These are phyloP conservation scores for Drosophila siamana DNA, from an alignment of 2,888 invertebrate species.

Conservation along the genomic window DNA sequence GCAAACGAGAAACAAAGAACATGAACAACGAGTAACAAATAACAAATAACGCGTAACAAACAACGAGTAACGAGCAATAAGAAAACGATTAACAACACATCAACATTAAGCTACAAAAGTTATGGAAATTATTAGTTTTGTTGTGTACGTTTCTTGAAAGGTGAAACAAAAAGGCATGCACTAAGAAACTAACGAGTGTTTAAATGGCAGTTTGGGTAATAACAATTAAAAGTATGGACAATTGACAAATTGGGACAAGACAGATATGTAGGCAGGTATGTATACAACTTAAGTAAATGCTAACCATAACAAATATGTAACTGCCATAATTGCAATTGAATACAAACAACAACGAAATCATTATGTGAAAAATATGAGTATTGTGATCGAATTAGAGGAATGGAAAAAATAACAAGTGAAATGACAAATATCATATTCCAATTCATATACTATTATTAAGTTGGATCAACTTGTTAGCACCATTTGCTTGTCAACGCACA, in stretches of 20 bases:
- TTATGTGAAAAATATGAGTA: slow-evolving; percentile 16
- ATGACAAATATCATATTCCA: slow-evolving; percentile 5
- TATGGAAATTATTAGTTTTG: not conserved
- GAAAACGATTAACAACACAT: slow-evolving; percentile 6
- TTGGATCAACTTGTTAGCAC: slow-evolving; percentile 2
- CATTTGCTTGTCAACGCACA: not conserved
- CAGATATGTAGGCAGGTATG: slow-evolving; percentile 17
- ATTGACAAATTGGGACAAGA: slow-evolving; percentile 19
- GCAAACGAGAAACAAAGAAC: slow-evolving; percentile 15
- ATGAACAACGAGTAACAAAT: slow-evolving; percentile 23
- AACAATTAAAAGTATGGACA: slow-evolving; percentile 6
- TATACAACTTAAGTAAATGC: slow-evolving; percentile 23
- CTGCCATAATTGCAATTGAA: slow-evolving; percentile 27
- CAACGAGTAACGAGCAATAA: slow-evolving; percentile 13
- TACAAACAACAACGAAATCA: slow-evolving; percentile 36
- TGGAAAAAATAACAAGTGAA: slow-evolving; percentile 11
- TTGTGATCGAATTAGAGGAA: slow-evolving; percentile 3
- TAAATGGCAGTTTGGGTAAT: not conserved
- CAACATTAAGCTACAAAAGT: not conserved
- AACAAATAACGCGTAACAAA: slow-evolving; percentile 11
- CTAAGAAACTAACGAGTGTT: slow-evolving; percentile 1
- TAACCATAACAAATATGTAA: slow-evolving; percentile 36
- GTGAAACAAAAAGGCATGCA: slow-evolving; percentile 4
- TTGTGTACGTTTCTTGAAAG: too few relatives aligned
- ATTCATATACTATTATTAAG: not conserved